phyloP scores from a whole-genome alignment of 1,140 invertebrate species.

The Drosophila sproati region DNA sequence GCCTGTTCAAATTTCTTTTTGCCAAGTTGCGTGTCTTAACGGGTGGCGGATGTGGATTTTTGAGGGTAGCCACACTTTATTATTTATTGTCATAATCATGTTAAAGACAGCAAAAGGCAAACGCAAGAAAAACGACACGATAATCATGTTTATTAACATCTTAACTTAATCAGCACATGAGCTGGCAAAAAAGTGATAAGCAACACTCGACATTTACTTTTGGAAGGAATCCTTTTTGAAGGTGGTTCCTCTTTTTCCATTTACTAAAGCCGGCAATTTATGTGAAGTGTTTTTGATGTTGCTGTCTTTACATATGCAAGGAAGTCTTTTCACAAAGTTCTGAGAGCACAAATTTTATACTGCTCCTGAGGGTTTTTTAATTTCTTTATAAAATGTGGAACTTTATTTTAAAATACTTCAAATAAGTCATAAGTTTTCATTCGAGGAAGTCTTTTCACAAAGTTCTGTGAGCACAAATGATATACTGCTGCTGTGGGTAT shows the following conservation, averaged over 20 bases:
- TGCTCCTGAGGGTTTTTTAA: background rate
- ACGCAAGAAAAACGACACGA: conserved; percentile 44
- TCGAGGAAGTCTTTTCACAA: background rate
- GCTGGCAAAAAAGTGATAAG: conserved; percentile 8
- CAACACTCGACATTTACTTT: conserved; percentile 13
- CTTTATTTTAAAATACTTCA: background rate
- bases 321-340: background rate
- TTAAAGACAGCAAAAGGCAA: conserved; percentile 59
- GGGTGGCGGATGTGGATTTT: background rate
- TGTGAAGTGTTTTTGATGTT: background rate
- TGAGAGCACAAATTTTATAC: background rate
- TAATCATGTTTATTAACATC: conserved; percentile 78
- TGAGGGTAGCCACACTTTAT: conserved; percentile 54
- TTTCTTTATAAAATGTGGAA: background rate
- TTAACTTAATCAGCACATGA: conserved; percentile 66
- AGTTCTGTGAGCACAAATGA: background rate
- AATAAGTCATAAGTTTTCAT: background rate
- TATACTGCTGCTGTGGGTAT: background rate
- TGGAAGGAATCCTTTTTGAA: background rate
- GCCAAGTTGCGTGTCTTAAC: background rate
- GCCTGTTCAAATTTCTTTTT: conserved; percentile 1
- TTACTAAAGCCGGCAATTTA: background rate
- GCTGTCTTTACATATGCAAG: background rate
- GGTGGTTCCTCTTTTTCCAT: too few species aligned
- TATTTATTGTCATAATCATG: conserved; percentile 77